These are phyloP conservation scores for Ornithoptera priamus DNA, from an alignment of 2,888 invertebrate species.

Conservation along the genomic window DNA sequence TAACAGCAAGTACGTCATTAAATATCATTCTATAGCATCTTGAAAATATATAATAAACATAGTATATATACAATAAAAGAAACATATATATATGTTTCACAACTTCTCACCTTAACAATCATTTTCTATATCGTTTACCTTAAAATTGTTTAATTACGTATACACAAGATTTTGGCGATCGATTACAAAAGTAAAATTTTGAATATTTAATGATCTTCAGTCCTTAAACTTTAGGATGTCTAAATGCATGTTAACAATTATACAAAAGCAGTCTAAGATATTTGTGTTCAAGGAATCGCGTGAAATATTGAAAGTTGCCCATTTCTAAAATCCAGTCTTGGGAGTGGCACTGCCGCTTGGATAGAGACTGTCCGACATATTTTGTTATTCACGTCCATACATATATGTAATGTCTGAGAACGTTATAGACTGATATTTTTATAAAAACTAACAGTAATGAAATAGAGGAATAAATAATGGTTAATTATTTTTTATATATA, in stretches of 20 bases:
- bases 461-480: background rate
- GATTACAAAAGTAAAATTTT: too few relatives aligned
- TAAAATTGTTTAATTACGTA: too few relatives aligned
- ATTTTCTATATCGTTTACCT: background rate
- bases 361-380: conserved; percentile 8
- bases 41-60: background rate
- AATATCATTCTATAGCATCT: background rate
- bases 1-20: background rate
- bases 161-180: too few relatives aligned
- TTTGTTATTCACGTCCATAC: conserved; percentile 14
- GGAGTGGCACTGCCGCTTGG: conserved; percentile 10
- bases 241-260: background rate
- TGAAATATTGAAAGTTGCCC: conserved; percentile 19
- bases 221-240: background rate
- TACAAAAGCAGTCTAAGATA: background rate
- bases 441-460: background rate
- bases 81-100: too few relatives aligned
- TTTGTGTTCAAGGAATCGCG: background rate
- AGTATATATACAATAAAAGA: too few relatives aligned
- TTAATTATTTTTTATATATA: background rate
- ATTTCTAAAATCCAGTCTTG: conserved; percentile 19
- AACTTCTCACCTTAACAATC: background rate
- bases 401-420: conserved; percentile 10
- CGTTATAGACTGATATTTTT: background rate
- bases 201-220: too few relatives aligned